These are phyloP conservation scores for Myotis findleyi DNA, from an alignment of 2,797 vertebrate species.

Conservation along the genomic window DNA sequence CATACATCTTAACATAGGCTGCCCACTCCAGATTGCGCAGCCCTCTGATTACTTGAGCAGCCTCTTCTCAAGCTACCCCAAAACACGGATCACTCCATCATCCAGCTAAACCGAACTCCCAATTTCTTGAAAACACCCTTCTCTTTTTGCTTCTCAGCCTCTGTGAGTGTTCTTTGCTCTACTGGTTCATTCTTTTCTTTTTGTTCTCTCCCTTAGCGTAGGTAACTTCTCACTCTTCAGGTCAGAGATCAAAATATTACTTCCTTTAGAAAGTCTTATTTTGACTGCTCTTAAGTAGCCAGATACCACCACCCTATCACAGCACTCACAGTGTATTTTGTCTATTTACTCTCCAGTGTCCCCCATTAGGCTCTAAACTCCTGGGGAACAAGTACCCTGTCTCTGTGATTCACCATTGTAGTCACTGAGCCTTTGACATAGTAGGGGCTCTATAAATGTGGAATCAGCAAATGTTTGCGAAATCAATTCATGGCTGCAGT, in stretches of 20 bases:
- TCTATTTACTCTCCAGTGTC: background rate
- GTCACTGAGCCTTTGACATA: background rate
- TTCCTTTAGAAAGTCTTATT: constrained; percentile 10
- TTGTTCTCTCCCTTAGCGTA: background rate
- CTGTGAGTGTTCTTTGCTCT: background rate
- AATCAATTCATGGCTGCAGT: background rate
- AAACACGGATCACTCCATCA: background rate
- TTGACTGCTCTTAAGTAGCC: background rate
- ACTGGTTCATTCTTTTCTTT: background rate
- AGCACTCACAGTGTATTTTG: background rate
- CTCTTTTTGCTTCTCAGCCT: background rate
- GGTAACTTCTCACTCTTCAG: background rate
- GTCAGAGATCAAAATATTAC: background rate
- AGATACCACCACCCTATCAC: background rate
- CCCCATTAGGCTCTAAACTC: background rate
- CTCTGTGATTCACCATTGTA: background rate
- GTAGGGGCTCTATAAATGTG: background rate
- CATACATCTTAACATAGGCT: background rate
- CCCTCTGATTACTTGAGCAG: background rate
- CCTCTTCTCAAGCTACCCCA: background rate
- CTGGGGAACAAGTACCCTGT: background rate
- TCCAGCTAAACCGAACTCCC: background rate
- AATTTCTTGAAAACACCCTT: background rate
- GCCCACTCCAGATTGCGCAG: background rate
- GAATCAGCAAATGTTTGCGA: background rate